Evolutionary conservation across 2,888 invertebrate genomes (phyloP).

Genomic region (Diogma glabrata): DNA sequence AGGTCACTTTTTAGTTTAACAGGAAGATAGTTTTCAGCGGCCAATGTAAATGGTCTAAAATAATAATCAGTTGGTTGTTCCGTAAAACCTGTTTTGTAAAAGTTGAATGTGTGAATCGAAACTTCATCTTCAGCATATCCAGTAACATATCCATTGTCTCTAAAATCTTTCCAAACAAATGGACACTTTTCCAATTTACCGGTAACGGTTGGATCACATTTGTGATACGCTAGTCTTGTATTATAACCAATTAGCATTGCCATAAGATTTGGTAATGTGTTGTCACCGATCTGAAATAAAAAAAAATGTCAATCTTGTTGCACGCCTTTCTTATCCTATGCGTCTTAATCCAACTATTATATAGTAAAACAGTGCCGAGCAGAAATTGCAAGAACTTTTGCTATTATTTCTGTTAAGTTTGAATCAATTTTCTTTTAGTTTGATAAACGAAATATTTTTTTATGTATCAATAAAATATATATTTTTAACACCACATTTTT

Average conservation of each 20-base stretch:
- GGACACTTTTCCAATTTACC: constrained; percentile 56
- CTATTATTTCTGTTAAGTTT: too few relatives aligned
- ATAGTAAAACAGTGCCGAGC: too few relatives aligned
- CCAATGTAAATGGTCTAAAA: constrained; percentile 57
- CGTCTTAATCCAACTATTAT: too few relatives aligned
- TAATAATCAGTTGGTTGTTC: constrained; percentile 73
- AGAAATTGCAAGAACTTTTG: too few relatives aligned
- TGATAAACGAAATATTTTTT: too few relatives aligned
- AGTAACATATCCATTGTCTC: constrained; percentile 58
- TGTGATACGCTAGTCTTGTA: constrained; percentile 35
- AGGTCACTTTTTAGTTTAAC: constrained; percentile 40
- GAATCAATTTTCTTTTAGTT: too few relatives aligned
- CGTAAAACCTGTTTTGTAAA: constrained; percentile 57
- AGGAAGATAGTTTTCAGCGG: constrained; percentile 46
- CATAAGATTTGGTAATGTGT: constrained; percentile 84
- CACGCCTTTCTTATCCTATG: too few relatives aligned
- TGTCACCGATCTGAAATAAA: constrained; percentile 53
- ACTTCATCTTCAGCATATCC: constrained; percentile 71
- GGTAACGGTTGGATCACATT: constrained; percentile 39
- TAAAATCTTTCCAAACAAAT: constrained; percentile 67
- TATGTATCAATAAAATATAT: too few relatives aligned
- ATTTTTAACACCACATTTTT: too few relatives aligned
- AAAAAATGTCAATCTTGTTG: too few relatives aligned
- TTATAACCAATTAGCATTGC: constrained; percentile 63
- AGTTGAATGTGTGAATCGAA: constrained; percentile 56